phyloP scores from a whole-genome alignment of 2,113 vertebrate genomes.

The Procavia capensis region DNA sequence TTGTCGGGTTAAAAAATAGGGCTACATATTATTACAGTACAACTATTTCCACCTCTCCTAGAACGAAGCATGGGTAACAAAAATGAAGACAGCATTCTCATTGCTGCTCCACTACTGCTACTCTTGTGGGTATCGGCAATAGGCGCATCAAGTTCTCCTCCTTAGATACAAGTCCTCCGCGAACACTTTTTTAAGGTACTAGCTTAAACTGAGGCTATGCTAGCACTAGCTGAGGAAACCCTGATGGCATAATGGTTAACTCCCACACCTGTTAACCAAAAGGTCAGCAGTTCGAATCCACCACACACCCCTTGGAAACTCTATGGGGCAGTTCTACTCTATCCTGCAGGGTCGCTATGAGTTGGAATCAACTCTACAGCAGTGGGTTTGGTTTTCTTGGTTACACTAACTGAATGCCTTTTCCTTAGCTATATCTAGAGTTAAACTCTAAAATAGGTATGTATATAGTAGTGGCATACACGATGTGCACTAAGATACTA shows the following conservation, averaged over 20 bases:
- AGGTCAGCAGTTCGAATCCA: too few species aligned
- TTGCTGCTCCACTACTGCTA: not conserved
- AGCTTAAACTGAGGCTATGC: not conserved
- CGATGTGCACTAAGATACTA: not conserved
- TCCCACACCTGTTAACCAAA: too few species aligned
- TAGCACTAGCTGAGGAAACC: too few species aligned
- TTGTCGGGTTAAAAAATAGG: not conserved
- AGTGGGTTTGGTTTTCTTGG: too few species aligned
- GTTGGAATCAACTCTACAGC: too few species aligned
- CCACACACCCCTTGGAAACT: too few species aligned
- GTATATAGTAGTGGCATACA: too few species aligned
- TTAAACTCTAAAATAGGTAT: not conserved
- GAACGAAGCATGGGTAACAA: not conserved
- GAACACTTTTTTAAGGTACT: slow-evolving; percentile 11
- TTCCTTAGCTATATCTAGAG: not conserved
- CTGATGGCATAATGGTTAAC: too few species aligned
- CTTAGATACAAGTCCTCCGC: not conserved
- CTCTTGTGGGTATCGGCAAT: not conserved
- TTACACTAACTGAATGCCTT: not conserved
- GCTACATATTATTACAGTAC: not conserved
- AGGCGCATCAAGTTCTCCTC: not conserved
- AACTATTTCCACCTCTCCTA: not conserved
- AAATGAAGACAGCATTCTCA: not conserved
- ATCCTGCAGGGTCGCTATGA: too few species aligned
- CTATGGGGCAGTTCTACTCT: too few species aligned